Conservation (phyloP, 2,797 vertebrate species). For the Alcedo atthis region DNA sequence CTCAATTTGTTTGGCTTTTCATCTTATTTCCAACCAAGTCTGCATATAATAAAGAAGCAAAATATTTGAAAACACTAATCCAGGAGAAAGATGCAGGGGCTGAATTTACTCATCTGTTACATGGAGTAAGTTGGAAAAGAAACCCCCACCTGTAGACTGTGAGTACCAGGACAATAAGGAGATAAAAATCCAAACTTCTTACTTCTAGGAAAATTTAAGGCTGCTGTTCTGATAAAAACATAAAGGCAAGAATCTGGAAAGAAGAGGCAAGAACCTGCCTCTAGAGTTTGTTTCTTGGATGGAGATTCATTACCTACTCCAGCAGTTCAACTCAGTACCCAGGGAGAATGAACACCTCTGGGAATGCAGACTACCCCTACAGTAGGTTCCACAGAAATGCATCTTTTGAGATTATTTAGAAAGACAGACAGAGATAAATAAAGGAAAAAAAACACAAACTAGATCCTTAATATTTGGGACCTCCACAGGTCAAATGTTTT, state of each 20-base stretch:
- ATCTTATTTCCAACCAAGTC: not conserved
- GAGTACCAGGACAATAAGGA: not conserved
- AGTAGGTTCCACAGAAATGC: not conserved
- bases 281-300: not conserved
- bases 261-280: not conserved
- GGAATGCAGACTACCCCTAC: not conserved
- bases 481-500: constrained; percentile 2
- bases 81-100: not conserved
- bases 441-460: not conserved
- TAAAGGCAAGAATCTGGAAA: not conserved
- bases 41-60: not conserved
- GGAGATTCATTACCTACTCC: not conserved
- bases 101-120: not conserved
- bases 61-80: not conserved
- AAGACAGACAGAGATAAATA: not conserved
- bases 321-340: not conserved
- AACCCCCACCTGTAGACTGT: not conserved
- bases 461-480: constrained; percentile 4
- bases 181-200: not conserved
- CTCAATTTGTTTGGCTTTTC: not conserved
- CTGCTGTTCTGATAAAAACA: not conserved
- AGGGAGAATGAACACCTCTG: not conserved
- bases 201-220: not conserved
- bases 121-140: not conserved
- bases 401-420: not conserved